Evolutionary conservation across 2,888 invertebrate genomes (phyloP), one percentile per base, ranked within the genome.

Genomic region (Sturmia bella): DNA sequence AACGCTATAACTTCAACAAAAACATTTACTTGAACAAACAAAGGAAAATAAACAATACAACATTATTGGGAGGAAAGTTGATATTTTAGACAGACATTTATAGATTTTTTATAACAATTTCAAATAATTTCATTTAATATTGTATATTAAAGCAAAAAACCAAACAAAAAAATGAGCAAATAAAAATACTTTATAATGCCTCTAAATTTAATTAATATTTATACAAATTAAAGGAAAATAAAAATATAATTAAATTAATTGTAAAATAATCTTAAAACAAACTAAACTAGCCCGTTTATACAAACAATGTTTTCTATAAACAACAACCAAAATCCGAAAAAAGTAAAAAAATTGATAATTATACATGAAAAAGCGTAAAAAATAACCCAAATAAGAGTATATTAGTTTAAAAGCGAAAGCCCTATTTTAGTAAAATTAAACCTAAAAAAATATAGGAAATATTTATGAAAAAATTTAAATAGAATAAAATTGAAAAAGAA

Each of bases 281-380:
- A 84, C 84, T 85, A 84, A 87, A 86, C 84, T 87, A 87, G 86
- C 86, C 84, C 85, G 84, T 86, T 80, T 84, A 80, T 84, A 83
- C 83, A 85, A 82, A 84, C 61, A 83, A 85, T 84, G 74, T 75
- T 85, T 86, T 85, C 81, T 84, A 85, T 83, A 80, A 79, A 85
- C 72, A 77, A 77, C 57, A 73, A 69, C 81, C 41, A 21, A 72
- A 68, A 74, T 83, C 75, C 78, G 61, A 85, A 37, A 39, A 77
- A 80, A 84, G 41, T 48, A 70, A 54, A 41, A 24, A 41, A 52
- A 52, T 13, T 24, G 48, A 48, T 57, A 50, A 56, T 68, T 7
- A 66, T 37, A 50, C 54, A 70, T 63, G 83, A 76, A 77, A 86
- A 81, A 79, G 50, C 52, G 61, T 85, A 78, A 83, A 84, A 85